A percentile compares a stretch with the other conserved stretches of the same genome.
These are phyloP conservation scores for Lithophane socia DNA, from an alignment of 2,888 invertebrate species.

Conservation along the genomic window DNA sequence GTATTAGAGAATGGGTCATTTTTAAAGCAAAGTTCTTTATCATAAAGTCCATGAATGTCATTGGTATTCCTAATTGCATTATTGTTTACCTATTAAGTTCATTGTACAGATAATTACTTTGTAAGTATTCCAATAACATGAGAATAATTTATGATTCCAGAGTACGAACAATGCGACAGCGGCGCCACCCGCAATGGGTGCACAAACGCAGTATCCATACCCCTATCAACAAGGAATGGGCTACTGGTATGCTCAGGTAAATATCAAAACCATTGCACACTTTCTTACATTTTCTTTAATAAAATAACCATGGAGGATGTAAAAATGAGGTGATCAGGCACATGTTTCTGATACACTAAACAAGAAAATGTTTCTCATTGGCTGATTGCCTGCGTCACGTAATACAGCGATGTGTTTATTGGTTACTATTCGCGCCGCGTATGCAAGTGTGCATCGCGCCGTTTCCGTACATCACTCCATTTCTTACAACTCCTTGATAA, in stretches of 20 bases:
- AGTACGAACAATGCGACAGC: conserved; percentile 83
- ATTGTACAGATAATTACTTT: conserved; percentile 16
- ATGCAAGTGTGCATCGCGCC: conserved; percentile 14
- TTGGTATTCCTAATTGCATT: conserved; percentile 24
- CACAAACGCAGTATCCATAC: conserved; percentile 95
- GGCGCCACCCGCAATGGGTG: conserved; percentile 86
- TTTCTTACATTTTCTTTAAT: not conserved
- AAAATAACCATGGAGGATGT: not conserved
- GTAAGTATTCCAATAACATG: conserved; percentile 25
- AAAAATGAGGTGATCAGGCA: conserved; percentile 9
- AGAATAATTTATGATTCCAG: conserved; percentile 72
- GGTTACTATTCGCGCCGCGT: conserved; percentile 9
- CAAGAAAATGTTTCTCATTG: conserved; percentile 25
- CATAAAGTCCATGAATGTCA: conserved; percentile 21
- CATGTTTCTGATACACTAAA: not conserved
- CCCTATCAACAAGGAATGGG: conserved; percentile 97
- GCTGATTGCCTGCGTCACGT: not conserved
- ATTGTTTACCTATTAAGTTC: conserved; percentile 23
- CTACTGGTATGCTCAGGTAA: conserved; percentile 97
- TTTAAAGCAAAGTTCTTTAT: conserved; percentile 7
- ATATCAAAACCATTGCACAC: conserved; percentile 64
- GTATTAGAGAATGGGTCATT: not conserved
- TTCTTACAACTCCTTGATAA: conserved; percentile 26
- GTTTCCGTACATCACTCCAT: conserved; percentile 20
- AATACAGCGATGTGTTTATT: conserved; percentile 23